Conservation (phyloP, 2,113 vertebrate species). For the Sminthopsis crassicaudata region DNA sequence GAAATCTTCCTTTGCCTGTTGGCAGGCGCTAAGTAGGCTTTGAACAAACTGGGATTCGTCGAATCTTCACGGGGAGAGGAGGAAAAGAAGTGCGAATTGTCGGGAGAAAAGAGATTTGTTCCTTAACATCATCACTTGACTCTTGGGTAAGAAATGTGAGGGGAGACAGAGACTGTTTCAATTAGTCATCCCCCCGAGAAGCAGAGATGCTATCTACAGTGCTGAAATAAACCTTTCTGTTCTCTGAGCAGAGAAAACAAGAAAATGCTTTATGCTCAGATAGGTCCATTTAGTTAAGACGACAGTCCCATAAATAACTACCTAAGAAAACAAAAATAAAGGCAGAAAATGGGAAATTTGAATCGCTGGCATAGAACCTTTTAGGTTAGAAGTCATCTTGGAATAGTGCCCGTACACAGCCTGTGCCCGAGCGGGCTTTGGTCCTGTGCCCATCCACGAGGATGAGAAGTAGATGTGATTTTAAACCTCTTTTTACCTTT, state of each 20-base stretch:
- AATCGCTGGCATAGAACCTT: slow-evolving; percentile 21
- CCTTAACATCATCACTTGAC: slow-evolving; percentile 57
- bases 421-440: background rate
- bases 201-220: slow-evolving; percentile 58
- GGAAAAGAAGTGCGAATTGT: slow-evolving; percentile 72
- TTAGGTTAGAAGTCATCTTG: slow-evolving; percentile 16
- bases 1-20: slow-evolving; percentile 40
- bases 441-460: background rate
- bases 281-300: slow-evolving; percentile 73
- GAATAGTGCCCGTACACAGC: background rate
- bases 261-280: slow-evolving; percentile 75
- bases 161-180: slow-evolving; percentile 65
- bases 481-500: slow-evolving; percentile 24
- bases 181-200: slow-evolving; percentile 72
- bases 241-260: slow-evolving; percentile 73
- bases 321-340: slow-evolving; percentile 74
- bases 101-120: slow-evolving; percentile 66
- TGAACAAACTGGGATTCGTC: slow-evolving; percentile 57
- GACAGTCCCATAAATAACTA: slow-evolving; percentile 74
- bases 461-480: slow-evolving; percentile 21
- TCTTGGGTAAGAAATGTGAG: slow-evolving; percentile 69
- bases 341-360: slow-evolving; percentile 46
- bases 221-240: slow-evolving; percentile 69
- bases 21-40: slow-evolving; percentile 62
- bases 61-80: slow-evolving; percentile 60